Percentiles rank a stretch among this genome's conserved stretches.
phyloP scores from a whole-genome alignment of 2,797 vertebrate genomes.

The Sitta carolinensis region DNA sequence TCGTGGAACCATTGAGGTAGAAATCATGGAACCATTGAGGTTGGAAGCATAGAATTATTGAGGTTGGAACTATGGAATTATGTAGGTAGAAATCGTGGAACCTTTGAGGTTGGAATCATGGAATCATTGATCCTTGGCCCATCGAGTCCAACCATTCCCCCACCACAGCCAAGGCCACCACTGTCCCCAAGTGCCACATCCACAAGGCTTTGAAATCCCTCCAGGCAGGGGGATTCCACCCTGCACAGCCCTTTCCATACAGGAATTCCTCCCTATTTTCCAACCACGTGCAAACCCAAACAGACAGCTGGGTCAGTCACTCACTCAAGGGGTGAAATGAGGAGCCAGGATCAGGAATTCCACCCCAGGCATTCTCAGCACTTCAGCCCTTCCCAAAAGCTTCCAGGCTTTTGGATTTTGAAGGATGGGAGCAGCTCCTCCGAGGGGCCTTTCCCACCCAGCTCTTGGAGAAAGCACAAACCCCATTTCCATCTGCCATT shows the following conservation, averaged over 20 bases:
- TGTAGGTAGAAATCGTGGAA: not conserved
- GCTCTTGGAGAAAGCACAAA: not conserved
- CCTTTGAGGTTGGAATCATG: too few species aligned
- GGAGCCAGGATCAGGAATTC: accelerated
- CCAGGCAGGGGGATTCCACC: not conserved
- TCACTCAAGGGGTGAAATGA: not conserved
- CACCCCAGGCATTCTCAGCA: not conserved
- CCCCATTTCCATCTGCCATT: not conserved
- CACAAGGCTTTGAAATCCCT: not conserved
- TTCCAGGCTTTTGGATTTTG: not conserved
- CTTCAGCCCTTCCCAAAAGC: not conserved
- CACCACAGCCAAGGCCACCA: not conserved
- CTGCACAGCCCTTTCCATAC: not conserved
- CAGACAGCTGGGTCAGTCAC: not conserved
- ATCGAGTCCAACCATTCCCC: accelerated
- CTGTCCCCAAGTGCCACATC: not conserved
- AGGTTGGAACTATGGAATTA: not conserved
- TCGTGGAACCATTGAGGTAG: accelerated
- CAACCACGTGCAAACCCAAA: not conserved
- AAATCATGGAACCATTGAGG: accelerated
- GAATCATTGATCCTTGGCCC: not conserved
- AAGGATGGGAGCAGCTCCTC: not conserved
- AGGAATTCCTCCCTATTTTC: not conserved
- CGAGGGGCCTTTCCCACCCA: too few species aligned
- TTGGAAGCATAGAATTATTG: not conserved